Evolutionary conservation across 2,888 invertebrate species (phyloP).

Genomic region (Phymatocera aterrima): DNA sequence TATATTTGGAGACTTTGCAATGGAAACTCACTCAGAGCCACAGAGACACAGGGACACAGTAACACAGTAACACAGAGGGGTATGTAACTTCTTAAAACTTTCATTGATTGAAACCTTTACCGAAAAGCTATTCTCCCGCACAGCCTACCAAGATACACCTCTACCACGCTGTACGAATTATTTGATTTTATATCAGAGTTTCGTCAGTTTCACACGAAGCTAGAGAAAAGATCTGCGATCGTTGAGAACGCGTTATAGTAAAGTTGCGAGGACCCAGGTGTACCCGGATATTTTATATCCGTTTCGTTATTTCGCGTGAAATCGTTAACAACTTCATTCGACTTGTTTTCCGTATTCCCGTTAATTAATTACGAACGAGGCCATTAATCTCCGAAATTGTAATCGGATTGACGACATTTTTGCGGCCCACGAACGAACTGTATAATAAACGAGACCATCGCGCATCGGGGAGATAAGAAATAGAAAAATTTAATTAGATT

Average conservation of each 20-base stretch:
- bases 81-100: slow-evolving; percentile 72
- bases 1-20: slow-evolving; percentile 73
- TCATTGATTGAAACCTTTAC: slow-evolving; percentile 13
- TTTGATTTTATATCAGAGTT: background rate
- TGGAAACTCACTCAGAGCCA: too few species aligned
- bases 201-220: too few species aligned
- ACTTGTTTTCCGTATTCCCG: background rate
- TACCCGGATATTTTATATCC: too few species aligned
- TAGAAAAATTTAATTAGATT: slow-evolving; percentile 48
- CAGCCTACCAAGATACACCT: background rate
- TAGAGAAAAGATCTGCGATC: too few species aligned
- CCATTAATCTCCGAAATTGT: background rate
- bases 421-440: slow-evolving; percentile 24
- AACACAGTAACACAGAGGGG: too few species aligned
- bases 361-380: background rate
- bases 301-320: too few species aligned
- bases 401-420: slow-evolving; percentile 22
- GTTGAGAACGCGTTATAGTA: too few species aligned
- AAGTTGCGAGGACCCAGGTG: too few species aligned
- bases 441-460: slow-evolving; percentile 4
- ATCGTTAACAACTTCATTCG: too few species aligned
- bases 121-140: too few species aligned
- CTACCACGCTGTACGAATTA: background rate
- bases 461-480: slow-evolving; percentile 40
- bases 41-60: too few species aligned